Evolutionary conservation across 2,888 invertebrate species (phyloP), one percentile per base, ranked within the genome.

Genomic region (Ichneumon xanthorius): DNA sequence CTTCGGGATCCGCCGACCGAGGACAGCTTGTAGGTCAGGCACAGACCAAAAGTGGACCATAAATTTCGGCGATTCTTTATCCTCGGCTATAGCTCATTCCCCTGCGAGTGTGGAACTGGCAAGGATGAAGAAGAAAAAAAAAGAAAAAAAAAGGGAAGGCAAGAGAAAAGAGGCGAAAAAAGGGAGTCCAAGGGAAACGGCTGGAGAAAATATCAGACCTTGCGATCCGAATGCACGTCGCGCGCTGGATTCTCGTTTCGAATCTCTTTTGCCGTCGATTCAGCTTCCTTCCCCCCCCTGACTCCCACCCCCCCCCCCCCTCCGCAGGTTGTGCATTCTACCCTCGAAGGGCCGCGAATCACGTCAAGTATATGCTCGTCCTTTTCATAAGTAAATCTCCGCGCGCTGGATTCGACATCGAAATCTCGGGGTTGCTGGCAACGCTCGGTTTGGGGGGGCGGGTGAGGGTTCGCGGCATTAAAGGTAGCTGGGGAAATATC

Each of bases 21-120:
- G 67, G 19, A 22, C n/a, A 55, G 50, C 37, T 67, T 77, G 16
- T 53, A 37, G 67, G 33, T 77, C 67, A 67, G 65, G 40, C 53
- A 53, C 37, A 53, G 37, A 67, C 67, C 53, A 53, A 67, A 76
- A 67, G 67, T 77, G 65, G 65, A 50, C 22, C 76, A 77, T 77
- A 77, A 77, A 77, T 77, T 67, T 67, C 14, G 7, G n/a, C 53
- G 67, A 53, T 77, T 77, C 67, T 55, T 77, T 77, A 67, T 77
- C 67, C 53, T 40, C 76, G 16, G 76, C 37, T 53, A 55, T 67
- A 67, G 48, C 48, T 33, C 76, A 65, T 40, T 37, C 50, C 53
- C 40, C 37, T 5, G 53, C 53, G 30, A 33, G 0, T 1, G 37
- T 53, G 16, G 37, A 16, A 55, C 40, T 50, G 67, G 22, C 37